A percentile compares a stretch with the other conserved stretches of the same genome.
Evolutionary conservation across 2,888 invertebrate species (phyloP).

Genomic region (Scelioninae gen. 2): DNA sequence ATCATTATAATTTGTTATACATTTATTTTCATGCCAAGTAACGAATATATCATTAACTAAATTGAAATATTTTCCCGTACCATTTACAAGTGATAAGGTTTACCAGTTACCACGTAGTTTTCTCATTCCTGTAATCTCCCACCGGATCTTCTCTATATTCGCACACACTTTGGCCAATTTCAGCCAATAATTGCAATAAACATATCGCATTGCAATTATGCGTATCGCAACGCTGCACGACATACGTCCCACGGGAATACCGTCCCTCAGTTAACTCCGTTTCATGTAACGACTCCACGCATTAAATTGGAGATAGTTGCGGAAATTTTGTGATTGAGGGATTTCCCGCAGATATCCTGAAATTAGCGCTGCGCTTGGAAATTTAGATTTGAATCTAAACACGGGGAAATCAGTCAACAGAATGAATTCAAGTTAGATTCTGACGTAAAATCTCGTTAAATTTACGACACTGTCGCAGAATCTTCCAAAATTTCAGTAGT

Average conservation of each 20-base stretch:
- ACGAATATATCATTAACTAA: no score
- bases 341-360: slow-evolving; percentile 35
- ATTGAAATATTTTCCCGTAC: no score
- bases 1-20: no score
- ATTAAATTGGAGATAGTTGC: slow-evolving; percentile 29
- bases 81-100: no score
- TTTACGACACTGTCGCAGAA: no score
- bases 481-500: no score
- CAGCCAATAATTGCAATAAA: slow-evolving; percentile 17
- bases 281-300: slow-evolving; percentile 7
- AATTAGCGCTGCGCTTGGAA: slow-evolving; percentile 16
- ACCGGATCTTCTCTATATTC: no score
- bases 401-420: background rate
- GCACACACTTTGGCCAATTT: no score
- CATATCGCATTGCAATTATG: slow-evolving; percentile 22
- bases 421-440: no score
- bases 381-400: slow-evolving; percentile 16
- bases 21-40: no score
- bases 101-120: background rate
- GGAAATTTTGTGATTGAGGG: slow-evolving; percentile 27
- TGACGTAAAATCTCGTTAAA: no score
- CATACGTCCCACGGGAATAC: slow-evolving; percentile 14
- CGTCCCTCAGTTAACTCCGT: background rate
- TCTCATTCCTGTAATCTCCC: no score
- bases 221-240: slow-evolving; percentile 8